Conservation (phyloP, 2,113 vertebrate genomes). For the Tapirus terrestris region DNA sequence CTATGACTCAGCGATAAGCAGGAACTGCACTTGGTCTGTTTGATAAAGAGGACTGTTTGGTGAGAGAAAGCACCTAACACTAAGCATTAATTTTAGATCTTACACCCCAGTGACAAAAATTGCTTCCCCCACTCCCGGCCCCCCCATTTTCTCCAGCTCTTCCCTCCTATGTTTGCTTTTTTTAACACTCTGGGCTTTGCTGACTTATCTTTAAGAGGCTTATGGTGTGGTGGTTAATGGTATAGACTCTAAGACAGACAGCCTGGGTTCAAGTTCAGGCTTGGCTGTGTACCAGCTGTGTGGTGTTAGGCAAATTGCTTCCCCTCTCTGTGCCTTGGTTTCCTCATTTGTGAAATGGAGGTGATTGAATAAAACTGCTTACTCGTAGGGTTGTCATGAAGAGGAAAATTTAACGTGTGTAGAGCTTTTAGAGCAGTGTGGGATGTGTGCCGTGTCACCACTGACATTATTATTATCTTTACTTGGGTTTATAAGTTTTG, state of each 20-base stretch:
- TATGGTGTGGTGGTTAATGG: not conserved
- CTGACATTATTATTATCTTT: not conserved
- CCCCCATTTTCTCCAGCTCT: not conserved
- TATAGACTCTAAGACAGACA: not conserved
- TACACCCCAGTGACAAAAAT: not conserved
- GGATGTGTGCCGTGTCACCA: not conserved
- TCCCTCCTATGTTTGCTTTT: not conserved
- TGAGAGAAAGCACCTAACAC: not conserved
- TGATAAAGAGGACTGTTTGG: not conserved
- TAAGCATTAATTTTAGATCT: not conserved
- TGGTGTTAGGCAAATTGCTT: not conserved
- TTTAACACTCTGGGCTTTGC: not conserved
- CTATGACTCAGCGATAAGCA: not conserved
- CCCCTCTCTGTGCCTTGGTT: not conserved
- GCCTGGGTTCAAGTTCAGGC: not conserved
- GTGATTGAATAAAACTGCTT: not conserved
- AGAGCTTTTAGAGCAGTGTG: not conserved
- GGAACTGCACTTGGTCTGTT: not conserved
- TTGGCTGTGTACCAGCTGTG: not conserved
- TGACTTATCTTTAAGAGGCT: not conserved
- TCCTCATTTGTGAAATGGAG: not conserved
- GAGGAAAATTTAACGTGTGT: not conserved
- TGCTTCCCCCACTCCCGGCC: not conserved
- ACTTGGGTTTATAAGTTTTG: not conserved
- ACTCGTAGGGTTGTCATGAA: not conserved